A percentile compares a stretch with the other conserved stretches of the same genome.
Conservation (phyloP, 2,113 vertebrate species). For the Tenebrosternarchus preto region DNA sequence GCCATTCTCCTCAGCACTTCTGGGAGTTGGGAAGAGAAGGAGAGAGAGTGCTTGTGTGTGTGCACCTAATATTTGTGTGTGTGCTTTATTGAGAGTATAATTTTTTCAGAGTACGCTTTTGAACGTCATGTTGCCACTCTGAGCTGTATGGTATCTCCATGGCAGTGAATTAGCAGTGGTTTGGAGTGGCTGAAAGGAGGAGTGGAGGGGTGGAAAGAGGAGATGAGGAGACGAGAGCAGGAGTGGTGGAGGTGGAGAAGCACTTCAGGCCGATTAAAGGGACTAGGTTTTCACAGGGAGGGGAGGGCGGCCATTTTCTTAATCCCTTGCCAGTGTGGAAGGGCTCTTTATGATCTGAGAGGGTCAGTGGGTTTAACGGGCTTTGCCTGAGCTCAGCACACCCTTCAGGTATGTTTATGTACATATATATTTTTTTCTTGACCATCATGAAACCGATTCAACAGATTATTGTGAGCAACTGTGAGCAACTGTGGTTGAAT, state of each 20-base stretch:
- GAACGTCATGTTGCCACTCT: constrained; percentile 7
- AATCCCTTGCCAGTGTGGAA: not conserved
- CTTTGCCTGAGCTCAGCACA: not conserved
- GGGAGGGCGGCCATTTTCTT: not conserved
- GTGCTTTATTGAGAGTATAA: constrained; percentile 20
- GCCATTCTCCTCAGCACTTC: not conserved
- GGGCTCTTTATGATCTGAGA: not conserved
- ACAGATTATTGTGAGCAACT: too few relatives aligned
- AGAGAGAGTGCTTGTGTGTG: not conserved
- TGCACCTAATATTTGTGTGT: not conserved
- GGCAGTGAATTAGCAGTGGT: not conserved
- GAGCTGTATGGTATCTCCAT: constrained; percentile 9
- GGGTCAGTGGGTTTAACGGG: not conserved
- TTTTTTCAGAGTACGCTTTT: not conserved
- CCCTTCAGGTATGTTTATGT: not conserved
- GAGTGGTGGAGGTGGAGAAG: not conserved
- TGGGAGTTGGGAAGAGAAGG: not conserved
- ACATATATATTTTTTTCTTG: too few relatives aligned
- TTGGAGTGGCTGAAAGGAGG: not conserved
- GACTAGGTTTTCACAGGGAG: not conserved
- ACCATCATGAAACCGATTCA: too few relatives aligned
- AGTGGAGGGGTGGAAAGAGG: not conserved
- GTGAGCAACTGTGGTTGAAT: too few relatives aligned
- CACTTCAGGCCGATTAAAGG: constrained; percentile 1
- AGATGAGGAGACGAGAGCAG: not conserved